A percentile compares a stretch with the other conserved stretches of the same genome.
These are phyloP conservation scores for Hypanus sabinus DNA, from an alignment of 2,113 vertebrate species.

Conservation along the genomic window DNA sequence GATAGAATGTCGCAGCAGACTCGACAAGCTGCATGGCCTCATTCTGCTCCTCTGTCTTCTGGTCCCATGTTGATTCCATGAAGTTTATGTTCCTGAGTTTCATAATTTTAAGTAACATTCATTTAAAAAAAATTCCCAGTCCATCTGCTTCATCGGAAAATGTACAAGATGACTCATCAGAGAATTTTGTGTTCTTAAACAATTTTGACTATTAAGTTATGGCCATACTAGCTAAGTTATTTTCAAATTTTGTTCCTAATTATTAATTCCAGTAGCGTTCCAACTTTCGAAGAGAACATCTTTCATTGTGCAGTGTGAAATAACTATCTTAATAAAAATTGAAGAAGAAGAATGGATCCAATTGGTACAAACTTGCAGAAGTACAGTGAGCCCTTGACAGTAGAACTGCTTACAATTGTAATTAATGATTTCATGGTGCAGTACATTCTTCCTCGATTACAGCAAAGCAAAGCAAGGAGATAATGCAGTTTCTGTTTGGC, in stretches of 20 bases:
- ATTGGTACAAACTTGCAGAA: neutral
- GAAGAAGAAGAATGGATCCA: neutral
- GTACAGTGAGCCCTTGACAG: neutral
- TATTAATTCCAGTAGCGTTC: too few species aligned
- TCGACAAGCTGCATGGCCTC: too few species aligned
- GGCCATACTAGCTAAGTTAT: too few species aligned
- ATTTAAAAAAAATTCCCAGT: neutral
- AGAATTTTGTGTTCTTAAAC: neutral
- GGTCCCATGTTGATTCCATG: neutral
- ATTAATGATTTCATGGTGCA: neutral
- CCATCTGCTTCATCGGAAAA: neutral
- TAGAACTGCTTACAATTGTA: neutral
- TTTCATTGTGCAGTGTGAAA: neutral
- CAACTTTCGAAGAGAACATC: neutral
- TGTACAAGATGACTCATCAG: neutral
- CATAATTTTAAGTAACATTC: neutral
- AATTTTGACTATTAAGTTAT: too few species aligned
- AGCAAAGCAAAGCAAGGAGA: neutral
- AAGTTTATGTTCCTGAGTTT: neutral
- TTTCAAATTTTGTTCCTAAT: too few species aligned
- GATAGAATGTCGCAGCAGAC: too few species aligned
- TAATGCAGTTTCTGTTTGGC: neutral
- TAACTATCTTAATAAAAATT: neutral
- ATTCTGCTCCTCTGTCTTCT: too few species aligned
- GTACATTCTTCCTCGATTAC: neutral